Base-by-base conservation (phyloP, 37 sponge, comb jelly and placozoan genomes). In the Aplysina aerophoba region DNA sequence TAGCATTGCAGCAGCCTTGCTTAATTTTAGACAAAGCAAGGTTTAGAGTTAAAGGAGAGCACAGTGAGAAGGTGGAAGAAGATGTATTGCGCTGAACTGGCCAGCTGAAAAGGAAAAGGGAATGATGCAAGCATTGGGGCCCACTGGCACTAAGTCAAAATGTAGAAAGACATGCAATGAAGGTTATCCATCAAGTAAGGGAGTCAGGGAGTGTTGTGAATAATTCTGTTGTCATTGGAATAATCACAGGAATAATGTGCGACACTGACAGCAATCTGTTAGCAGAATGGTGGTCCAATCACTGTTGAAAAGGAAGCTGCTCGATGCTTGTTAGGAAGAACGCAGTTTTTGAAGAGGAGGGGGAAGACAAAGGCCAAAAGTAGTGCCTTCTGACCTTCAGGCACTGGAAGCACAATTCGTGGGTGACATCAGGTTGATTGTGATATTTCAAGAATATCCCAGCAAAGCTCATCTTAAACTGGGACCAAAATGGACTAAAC, bases 401-500 rank as follows among this genome's bases (percentile, higher is more conserved):
- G 37, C 21, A 33, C 36, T 71, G 37, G 28, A 71, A 71, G 31
- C 21, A 34, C 73, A 71, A 12, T 71, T 71, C 28, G 2, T 71
- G 20, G 36, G 21, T 15, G 73, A 71, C 37, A 34, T 71, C 31
- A 71, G 37, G 37, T 20, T 12, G 37, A 31, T 79, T 27, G 80
- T 79, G 24, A n/a, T n/a, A 20, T 31, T 79, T 24, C 56, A 79
- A 39, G 55, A 79, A 22, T 44, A 44, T 50, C n/a, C 80, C 80
- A 55, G 17, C 80, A 30, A n/a, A n/a, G n/a, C 31, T 79, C 17
- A 50, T 53, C 53, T 55, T 79, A 40, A 53, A 79, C 57, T 79
- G 80, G 54, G 80, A 79, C 54, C 73, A 71, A 1, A 71, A 37
- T 33, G 73, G 73, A 71, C 21, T 71, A 4, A 71, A 34, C 36